A percentile compares a stretch with the other conserved stretches of the same genome.
Evolutionary conservation across 1,140 invertebrate species (phyloP).

Genomic region (Lasioglossum albipes): DNA sequence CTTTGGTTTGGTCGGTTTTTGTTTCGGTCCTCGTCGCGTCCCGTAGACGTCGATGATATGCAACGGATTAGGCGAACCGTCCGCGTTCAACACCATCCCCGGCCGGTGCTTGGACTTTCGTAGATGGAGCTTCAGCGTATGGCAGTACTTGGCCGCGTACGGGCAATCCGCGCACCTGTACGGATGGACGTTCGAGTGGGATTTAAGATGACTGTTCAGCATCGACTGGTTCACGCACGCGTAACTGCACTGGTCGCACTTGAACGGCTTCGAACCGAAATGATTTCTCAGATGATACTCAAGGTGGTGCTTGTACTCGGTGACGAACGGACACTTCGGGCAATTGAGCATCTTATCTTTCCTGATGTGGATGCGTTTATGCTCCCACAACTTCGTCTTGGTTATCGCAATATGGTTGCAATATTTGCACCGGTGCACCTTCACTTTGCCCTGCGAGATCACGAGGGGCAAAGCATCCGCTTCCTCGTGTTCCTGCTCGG

Average conservation of each 20-base stretch:
- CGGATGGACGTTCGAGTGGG: constrained; percentile 97
- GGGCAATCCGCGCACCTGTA: constrained; percentile 96
- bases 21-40: constrained; percentile 91
- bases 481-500: constrained; percentile 74
- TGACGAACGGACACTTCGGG: constrained; percentile 96
- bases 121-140: constrained; percentile 97
- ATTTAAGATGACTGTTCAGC: constrained; percentile 99
- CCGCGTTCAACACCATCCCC: constrained; percentile 91
- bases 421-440: constrained; percentile 95
- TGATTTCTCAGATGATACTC: constrained; percentile 99
- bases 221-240: constrained; percentile 99
- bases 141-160: constrained; percentile 99
- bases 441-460: constrained; percentile 91
- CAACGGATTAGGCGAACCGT: constrained; percentile 91
- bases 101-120: constrained; percentile 94
- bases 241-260: constrained; percentile 95
- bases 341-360: constrained; percentile 95
- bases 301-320: constrained; percentile 99
- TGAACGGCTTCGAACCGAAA: constrained; percentile 97
- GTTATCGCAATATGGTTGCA: constrained; percentile 92
- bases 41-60: constrained; percentile 95
- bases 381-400: constrained; percentile 96
- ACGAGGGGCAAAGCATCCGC: constrained; percentile 87
- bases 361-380: constrained; percentile 94
- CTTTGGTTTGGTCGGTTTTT: constrained; percentile 76